Conservation (phyloP, 2,888 invertebrate genomes). For the Philopedon plagiatum region DNA sequence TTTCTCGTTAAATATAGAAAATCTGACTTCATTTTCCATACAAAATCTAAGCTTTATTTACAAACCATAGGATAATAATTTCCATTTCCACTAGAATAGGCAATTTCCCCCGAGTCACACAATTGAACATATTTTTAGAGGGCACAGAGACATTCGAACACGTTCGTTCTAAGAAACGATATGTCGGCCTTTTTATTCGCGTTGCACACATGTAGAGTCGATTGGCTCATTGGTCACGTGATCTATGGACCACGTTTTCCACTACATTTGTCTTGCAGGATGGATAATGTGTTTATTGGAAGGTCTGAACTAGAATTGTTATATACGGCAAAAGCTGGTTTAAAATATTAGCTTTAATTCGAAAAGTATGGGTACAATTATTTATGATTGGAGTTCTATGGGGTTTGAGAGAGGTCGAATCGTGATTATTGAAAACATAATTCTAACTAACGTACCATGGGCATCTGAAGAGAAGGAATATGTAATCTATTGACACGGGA, state of each 20-base stretch:
- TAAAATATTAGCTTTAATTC: no score
- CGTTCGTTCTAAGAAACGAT: constrained; percentile 13
- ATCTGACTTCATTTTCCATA: no score
- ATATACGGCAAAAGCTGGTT: no score
- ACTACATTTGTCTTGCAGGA: constrained; percentile 36
- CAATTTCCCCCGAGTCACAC: constrained; percentile 24
- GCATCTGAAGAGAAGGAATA: no score
- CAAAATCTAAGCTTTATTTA: no score
- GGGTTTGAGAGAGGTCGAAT: no score
- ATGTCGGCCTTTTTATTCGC: neutral
- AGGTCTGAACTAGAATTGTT: constrained; percentile 5
- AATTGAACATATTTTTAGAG: constrained; percentile 31
- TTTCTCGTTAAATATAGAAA: no score
- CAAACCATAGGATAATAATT: constrained; percentile 33
- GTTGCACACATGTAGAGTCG: constrained; percentile 40
- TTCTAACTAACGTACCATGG: no score
- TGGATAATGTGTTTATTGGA: constrained; percentile 40
- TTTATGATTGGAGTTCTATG: no score
- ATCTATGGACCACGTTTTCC: constrained; percentile 39
- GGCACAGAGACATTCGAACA: constrained; percentile 19
- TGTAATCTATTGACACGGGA: no score
- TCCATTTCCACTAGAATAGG: constrained; percentile 34
- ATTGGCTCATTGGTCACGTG: constrained; percentile 44
- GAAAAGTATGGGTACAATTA: no score
- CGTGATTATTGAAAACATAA: no score